phyloP scores from a whole-genome alignment of 2,113 vertebrate species.

The Silurus asotus region DNA sequence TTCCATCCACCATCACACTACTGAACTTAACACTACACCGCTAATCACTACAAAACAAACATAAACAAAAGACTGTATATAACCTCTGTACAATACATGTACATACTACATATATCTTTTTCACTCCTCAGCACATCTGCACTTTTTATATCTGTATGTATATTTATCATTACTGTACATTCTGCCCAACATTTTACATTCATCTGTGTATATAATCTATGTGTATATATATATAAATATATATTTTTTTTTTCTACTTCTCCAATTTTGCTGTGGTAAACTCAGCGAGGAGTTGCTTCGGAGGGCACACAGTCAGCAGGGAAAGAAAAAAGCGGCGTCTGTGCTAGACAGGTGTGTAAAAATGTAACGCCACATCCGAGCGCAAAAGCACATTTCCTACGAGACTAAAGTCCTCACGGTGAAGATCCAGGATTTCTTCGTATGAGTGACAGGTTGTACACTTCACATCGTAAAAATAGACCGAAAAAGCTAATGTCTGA shows the following conservation, averaged over 20 bases:
- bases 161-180: no score
- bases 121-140: no score
- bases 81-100: no score
- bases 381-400: conserved; percentile 31
- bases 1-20: no score
- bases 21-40: no score
- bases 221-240: no score
- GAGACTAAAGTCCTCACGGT: conserved; percentile 31
- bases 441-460: conserved; percentile 35
- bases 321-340: conserved; percentile 22
- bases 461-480: conserved; percentile 22
- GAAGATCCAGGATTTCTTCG: conserved; percentile 34
- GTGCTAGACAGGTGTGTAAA: conserved; percentile 44
- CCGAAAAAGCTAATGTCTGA: not conserved
- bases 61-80: no score
- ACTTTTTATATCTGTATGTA: no score
- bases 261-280: conserved; percentile 61
- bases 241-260: not conserved
- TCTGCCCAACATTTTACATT: no score
- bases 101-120: no score
- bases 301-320: conserved; percentile 35
- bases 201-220: no score
- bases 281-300: conserved; percentile 13
- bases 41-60: no score
- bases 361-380: conserved; percentile 37